phyloP scores from a whole-genome alignment of 1,140 invertebrate species.

The Zaprionus vittiger region DNA sequence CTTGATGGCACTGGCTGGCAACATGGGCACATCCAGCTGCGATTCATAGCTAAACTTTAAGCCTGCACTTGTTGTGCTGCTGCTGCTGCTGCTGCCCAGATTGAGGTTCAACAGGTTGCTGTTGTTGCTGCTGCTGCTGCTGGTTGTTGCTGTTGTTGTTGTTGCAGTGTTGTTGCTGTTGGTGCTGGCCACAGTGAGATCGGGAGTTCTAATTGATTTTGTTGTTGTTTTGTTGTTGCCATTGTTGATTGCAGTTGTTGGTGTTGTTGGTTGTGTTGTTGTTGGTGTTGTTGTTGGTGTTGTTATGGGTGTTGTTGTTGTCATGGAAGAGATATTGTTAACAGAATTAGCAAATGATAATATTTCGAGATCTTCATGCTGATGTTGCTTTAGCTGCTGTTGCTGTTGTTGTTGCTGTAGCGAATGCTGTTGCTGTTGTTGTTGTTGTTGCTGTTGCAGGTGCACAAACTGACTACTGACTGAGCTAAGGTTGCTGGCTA shows the following conservation, averaged over 20 bases:
- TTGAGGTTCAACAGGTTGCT: conserved; percentile 39
- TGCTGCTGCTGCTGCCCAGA: conserved; percentile 36
- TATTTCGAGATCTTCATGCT: conserved; percentile 79
- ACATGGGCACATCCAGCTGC: conserved; percentile 63
- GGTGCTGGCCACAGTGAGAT: conserved; percentile 51
- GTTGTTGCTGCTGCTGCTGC: conserved; percentile 40
- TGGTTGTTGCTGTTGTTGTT: conserved; percentile 31
- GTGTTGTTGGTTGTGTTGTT: conserved; percentile 25
- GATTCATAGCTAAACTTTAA: conserved; percentile 84
- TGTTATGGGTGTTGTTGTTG: conserved; percentile 29
- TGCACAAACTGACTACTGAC: conserved; percentile 49
- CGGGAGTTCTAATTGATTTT: conserved; percentile 73
- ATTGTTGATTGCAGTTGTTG: conserved; percentile 32
- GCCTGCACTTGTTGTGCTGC: conserved; percentile 48
- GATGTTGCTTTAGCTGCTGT: conserved; percentile 58
- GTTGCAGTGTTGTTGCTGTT: conserved; percentile 33
- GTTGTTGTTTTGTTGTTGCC: conserved; percentile 34
- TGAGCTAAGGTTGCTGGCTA: conserved; percentile 61
- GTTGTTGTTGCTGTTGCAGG: conserved; percentile 49
- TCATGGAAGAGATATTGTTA: conserved; percentile 64
- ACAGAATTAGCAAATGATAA: conserved; percentile 73
- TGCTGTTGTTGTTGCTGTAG: conserved; percentile 43
- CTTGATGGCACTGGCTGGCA: conserved; percentile 72
- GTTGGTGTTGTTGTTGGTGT: conserved; percentile 29
- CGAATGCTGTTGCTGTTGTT: conserved; percentile 43